Evolutionary conservation across 2,888 invertebrate genomes (phyloP).

Genomic region (Clusia tigrina): DNA sequence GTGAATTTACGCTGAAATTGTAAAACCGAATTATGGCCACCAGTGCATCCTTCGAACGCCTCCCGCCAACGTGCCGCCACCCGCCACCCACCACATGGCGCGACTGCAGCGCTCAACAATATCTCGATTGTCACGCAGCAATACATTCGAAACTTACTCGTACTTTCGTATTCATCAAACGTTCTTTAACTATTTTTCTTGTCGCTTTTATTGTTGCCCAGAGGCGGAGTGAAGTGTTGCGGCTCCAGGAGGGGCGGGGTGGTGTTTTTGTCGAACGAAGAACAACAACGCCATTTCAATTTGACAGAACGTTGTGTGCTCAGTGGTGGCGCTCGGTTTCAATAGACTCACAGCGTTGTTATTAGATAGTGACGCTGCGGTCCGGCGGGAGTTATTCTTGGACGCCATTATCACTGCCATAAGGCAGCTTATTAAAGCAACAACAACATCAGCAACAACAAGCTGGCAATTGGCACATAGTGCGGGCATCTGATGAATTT

Average conservation of each 20-base stretch:
- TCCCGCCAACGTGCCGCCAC: neutral
- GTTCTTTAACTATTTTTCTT: constrained; percentile 60
- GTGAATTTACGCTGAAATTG: constrained; percentile 24
- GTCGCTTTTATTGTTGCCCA: constrained; percentile 49
- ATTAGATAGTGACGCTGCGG: neutral
- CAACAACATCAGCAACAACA: neutral
- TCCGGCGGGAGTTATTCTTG: constrained; percentile 14
- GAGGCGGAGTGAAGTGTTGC: neutral
- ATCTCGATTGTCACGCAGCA: neutral
- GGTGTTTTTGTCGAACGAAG: constrained; percentile 1
- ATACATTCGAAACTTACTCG: constrained; percentile 1
- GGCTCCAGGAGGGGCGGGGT: neutral
- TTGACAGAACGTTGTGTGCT: neutral
- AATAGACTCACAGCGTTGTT: neutral
- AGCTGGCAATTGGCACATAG: constrained; percentile 19
- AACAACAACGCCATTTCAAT: neutral
- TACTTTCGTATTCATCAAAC: constrained; percentile 57
- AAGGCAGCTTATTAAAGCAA: constrained; percentile 6
- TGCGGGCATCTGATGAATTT: constrained; percentile 27
- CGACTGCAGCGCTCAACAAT: too few relatives aligned
- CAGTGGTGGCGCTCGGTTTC: neutral
- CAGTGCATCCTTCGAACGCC: neutral
- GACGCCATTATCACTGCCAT: constrained; percentile 23
- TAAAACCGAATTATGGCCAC: neutral
- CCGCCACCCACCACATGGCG: neutral